Percentiles rank a stretch among this genome's conserved stretches.
These are phyloP conservation scores for Caradrina clavipalpis DNA, from an alignment of 2,888 invertebrate genomes.

Conservation along the genomic window DNA sequence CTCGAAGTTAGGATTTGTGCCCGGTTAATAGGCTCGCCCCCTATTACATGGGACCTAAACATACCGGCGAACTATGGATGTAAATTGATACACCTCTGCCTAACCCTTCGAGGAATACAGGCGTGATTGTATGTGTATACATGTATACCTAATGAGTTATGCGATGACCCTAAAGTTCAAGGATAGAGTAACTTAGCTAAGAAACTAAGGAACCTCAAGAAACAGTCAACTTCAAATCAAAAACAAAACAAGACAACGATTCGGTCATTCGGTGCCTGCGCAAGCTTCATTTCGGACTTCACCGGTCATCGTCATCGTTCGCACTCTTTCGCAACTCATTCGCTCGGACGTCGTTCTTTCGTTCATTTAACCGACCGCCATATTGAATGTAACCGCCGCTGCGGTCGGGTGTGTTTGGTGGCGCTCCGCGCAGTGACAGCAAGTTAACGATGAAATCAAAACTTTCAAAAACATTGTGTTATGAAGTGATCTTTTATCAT, in stretches of 20 bases:
- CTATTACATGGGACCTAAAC: too few relatives aligned
- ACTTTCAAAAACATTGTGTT: conserved; percentile 79
- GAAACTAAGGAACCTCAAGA: background rate
- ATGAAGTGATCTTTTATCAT: conserved; percentile 66
- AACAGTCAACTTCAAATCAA: conserved; percentile 23
- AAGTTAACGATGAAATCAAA: conserved; percentile 79
- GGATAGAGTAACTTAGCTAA: background rate
- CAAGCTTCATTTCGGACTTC: conserved; percentile 47
- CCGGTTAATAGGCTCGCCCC: too few relatives aligned
- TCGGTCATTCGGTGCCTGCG: conserved; percentile 41
- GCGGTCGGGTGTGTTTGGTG: conserved; percentile 73
- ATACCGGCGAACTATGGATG: too few relatives aligned
- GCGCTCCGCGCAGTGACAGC: conserved; percentile 83
- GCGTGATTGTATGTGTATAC: too few relatives aligned
- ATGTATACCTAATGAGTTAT: too few relatives aligned
- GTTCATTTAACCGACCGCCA: conserved; percentile 76
- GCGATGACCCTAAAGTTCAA: background rate
- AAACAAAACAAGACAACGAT: conserved; percentile 40
- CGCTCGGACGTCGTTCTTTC: conserved; percentile 62
- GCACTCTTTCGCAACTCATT: conserved; percentile 59
- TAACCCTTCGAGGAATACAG: too few relatives aligned
- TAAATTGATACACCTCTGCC: too few relatives aligned
- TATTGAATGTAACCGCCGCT: conserved; percentile 81
- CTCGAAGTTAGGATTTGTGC: too few relatives aligned
- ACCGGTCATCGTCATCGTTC: conserved; percentile 56